Conservation (phyloP, 2,113 vertebrate genomes). For the Pongo abelii region DNA sequence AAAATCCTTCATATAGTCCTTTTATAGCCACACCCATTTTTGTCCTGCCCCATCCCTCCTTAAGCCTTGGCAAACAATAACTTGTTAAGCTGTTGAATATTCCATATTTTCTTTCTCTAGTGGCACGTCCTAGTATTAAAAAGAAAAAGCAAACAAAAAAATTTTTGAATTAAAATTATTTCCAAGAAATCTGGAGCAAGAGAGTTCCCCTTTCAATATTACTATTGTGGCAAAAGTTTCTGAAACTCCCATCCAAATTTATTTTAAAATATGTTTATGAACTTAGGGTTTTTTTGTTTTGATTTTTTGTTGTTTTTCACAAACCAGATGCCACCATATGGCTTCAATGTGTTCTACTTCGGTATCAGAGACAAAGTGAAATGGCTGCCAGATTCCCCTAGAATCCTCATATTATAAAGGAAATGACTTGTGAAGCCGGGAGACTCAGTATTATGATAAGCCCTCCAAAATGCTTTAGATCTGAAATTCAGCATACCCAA, state of each 20-base stretch:
- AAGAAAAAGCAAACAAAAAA: background rate
- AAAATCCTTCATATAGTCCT: background rate
- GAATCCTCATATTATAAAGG: slow-evolving; percentile 7
- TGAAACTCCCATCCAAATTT: background rate
- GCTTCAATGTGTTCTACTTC: background rate
- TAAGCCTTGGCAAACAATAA: background rate
- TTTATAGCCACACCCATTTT: background rate
- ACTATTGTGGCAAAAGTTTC: background rate
- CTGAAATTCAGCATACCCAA: background rate
- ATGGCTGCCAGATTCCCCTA: slow-evolving; percentile 1
- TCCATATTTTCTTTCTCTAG: background rate
- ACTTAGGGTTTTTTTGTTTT: background rate
- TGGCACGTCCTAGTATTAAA: background rate
- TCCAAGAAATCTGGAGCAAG: background rate
- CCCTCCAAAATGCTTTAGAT: slow-evolving; percentile 2
- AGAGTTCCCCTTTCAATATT: background rate
- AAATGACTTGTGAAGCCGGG: slow-evolving; percentile 39
- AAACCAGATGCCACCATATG: slow-evolving; percentile 38
- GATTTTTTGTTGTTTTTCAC: slow-evolving; percentile 26
- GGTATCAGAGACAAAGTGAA: slow-evolving; percentile 36
- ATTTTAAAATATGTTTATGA: slow-evolving; percentile 31
- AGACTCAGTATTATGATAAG: background rate
- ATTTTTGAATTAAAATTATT: background rate
- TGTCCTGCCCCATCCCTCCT: background rate
- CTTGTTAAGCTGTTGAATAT: background rate